phyloP scores from a whole-genome alignment of 2,888 invertebrate species.

The Ectobius pallidus region DNA sequence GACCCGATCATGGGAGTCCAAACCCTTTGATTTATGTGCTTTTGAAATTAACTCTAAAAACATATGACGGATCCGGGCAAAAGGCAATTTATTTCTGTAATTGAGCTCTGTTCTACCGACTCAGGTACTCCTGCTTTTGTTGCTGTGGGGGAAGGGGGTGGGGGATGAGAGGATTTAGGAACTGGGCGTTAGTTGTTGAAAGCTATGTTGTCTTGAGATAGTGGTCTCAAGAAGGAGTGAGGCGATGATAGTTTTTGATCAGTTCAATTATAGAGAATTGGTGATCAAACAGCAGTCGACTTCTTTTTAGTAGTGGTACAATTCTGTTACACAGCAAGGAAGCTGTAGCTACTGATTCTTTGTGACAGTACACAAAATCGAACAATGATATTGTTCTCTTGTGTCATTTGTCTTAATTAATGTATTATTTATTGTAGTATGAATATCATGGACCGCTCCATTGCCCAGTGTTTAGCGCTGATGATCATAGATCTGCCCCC shows the following conservation, averaged over 20 bases:
- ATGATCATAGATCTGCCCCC: too few relatives aligned
- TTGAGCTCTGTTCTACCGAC: conserved; percentile 34
- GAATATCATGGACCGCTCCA: too few relatives aligned
- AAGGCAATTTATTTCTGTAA: conserved; percentile 44
- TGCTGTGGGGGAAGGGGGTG: not conserved
- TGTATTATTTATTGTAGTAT: too few relatives aligned
- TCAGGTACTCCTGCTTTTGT: not conserved
- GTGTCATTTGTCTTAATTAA: too few relatives aligned
- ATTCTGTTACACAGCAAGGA: not conserved
- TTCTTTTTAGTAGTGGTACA: not conserved
- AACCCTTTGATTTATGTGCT: conserved; percentile 43
- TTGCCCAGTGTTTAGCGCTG: too few relatives aligned
- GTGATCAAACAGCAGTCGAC: not conserved
- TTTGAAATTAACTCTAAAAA: conserved; percentile 43
- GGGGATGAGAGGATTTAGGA: not conserved
- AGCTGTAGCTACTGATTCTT: too few relatives aligned
- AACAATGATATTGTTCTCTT: too few relatives aligned
- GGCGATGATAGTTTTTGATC: conserved; percentile 23
- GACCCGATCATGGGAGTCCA: conserved; percentile 36
- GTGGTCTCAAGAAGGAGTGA: not conserved
- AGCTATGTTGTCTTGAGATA: conserved; percentile 24
- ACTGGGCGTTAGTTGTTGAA: conserved; percentile 34
- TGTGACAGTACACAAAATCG: too few relatives aligned
- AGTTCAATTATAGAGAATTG: conserved; percentile 23
- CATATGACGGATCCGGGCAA: conserved; percentile 43